A percentile compares a stretch with the other conserved stretches of the same genome.
phyloP scores from a whole-genome alignment of 2,888 invertebrate genomes.

The Deroplatys truncata region DNA sequence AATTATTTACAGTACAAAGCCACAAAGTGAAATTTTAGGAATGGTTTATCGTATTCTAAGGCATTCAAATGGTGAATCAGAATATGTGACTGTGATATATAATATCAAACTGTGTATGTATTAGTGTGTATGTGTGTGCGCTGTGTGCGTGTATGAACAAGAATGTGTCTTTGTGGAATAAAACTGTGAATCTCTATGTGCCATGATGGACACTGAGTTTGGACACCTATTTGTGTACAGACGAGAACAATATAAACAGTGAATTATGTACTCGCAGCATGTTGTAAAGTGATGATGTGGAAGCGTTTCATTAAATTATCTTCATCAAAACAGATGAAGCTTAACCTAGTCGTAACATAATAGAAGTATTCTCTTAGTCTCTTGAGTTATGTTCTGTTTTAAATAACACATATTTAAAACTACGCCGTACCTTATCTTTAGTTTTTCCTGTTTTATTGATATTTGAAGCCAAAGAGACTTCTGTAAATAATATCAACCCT shows the following conservation, averaged over 20 bases:
- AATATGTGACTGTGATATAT: neutral
- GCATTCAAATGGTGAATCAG: neutral
- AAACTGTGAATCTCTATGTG: neutral
- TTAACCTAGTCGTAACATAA: neutral
- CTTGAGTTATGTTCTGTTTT: neutral
- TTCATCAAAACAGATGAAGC: neutral
- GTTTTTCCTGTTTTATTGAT: neutral
- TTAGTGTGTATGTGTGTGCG: neutral
- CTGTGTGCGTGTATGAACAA: neutral
- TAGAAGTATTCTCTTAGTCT: neutral
- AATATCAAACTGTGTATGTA: neutral
- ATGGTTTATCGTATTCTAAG: neutral
- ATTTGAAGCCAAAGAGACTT: slow-evolving; percentile 5
- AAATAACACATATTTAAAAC: neutral
- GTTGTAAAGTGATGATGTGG: neutral
- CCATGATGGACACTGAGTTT: neutral
- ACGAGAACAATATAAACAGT: neutral
- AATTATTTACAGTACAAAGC: neutral
- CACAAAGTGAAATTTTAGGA: neutral
- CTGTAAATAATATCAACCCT: neutral
- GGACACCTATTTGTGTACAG: neutral
- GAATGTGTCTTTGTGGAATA: neutral
- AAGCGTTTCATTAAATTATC: neutral
- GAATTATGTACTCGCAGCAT: neutral
- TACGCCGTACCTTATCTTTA: neutral